Evolutionary conservation across 2,888 invertebrate genomes (phyloP), one percentile per base, ranked within the genome.

Genomic region (Phortica okadai): DNA sequence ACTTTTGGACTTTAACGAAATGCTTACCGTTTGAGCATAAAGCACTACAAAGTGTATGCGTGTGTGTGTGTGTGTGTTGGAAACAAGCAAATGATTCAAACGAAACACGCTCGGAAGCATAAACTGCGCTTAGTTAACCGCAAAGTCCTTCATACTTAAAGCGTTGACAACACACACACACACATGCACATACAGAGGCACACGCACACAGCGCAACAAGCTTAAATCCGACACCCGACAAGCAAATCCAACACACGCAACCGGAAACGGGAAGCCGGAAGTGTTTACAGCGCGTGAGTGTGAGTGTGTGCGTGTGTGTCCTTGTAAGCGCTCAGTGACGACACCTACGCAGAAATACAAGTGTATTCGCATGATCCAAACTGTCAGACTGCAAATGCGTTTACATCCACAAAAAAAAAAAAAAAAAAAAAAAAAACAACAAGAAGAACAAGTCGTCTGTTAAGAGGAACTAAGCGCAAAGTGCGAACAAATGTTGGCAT

Each of bases 221-320:
- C 62, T n/a, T 16, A 66, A 66, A 66, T 66, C 66, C 42, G 8
- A 41, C 14, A 41, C 66, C 42, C 11, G 41, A 42, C 33, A n/a
- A 33, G n/a, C 33, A 42, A 41, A 73, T 56, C 50, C 73, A 74
- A 56, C 25, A 50, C 74, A 75, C n/a, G 25, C 56, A 45, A 76
- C 66, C 80, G 79, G 74, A 80, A 77, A 76, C 67, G 77, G 83
- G 79, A 82, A 79, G 79, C 59, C 79, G 83, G 80, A 81, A 79
- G 79, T 80, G 79, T 77, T 82, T 74, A 69, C 74, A 58, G 21
- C 56, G 44, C 78, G 77, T 79, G 44, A 77, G 77, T 79, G 50
- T 69, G 45, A 78, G 77, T 79, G 50, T 69, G 45, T 69, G 50
- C 45, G 45, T 78, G 77, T 79, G 50, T 69, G 45, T 69, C 11